These are phyloP conservation scores for Caretta caretta DNA, from an alignment of 2,113 vertebrate species.

Conservation along the genomic window DNA sequence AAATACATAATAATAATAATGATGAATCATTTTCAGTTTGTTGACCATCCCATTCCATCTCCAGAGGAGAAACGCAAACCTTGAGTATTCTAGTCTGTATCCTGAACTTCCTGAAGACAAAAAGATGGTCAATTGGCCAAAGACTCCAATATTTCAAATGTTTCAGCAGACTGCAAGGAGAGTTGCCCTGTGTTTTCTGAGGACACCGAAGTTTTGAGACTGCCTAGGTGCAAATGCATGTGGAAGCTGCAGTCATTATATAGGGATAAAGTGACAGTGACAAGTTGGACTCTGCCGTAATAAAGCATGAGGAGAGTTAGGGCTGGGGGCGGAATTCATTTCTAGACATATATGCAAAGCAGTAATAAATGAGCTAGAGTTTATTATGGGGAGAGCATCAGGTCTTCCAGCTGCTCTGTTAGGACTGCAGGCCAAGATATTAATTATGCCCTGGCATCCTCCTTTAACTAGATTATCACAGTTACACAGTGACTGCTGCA, in stretches of 20 bases:
- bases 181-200: background rate
- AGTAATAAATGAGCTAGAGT: slow-evolving; percentile 34
- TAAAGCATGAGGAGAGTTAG: background rate
- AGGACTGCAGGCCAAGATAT: slow-evolving; percentile 49
- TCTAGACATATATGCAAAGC: slow-evolving; percentile 22
- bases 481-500: slow-evolving; percentile 16
- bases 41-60: background rate
- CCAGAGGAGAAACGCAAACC: background rate
- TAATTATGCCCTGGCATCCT: slow-evolving; percentile 41
- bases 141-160: background rate
- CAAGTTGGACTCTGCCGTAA: background rate
- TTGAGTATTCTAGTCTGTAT: background rate
- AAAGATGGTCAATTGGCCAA: background rate
- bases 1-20: background rate
- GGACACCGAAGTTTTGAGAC: background rate
- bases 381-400: slow-evolving; percentile 30
- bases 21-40: background rate
- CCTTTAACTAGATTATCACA: slow-evolving; percentile 62
- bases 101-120: background rate
- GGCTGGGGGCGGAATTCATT: slow-evolving; percentile 12
- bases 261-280: background rate
- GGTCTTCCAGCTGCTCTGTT: slow-evolving; percentile 41
- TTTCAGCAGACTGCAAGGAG: background rate
- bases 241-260: background rate
- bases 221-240: background rate